Percentiles rank a stretch among this genome's conserved stretches.
Conservation (phyloP, 2,888 invertebrate species). For the Thymelicus acteon region DNA sequence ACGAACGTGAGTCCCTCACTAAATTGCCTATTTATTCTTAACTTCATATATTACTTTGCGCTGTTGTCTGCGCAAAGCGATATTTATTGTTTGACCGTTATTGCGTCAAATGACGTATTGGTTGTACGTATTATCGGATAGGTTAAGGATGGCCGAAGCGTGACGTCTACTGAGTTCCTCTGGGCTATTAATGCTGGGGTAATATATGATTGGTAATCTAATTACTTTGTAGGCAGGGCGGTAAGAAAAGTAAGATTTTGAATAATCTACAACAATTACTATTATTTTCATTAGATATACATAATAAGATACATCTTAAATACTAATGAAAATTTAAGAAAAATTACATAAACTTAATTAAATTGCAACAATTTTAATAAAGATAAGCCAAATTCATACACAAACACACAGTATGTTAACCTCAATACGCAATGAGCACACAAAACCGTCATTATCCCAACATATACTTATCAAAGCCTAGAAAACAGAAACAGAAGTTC, state of each 20-base stretch:
- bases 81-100: constrained; percentile 85
- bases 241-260: too few relatives aligned
- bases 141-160: constrained; percentile 67
- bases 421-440: neutral
- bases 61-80: constrained; percentile 84
- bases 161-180: constrained; percentile 50
- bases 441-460: neutral
- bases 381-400: too few relatives aligned
- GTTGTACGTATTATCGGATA: constrained; percentile 72
- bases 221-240: constrained; percentile 23
- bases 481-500: constrained; percentile 33
- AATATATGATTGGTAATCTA: constrained; percentile 27
- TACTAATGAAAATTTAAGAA: too few relatives aligned
- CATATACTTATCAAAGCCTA: constrained; percentile 10
- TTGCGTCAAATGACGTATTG: constrained; percentile 84
- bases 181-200: constrained; percentile 24
- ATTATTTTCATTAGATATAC: too few relatives aligned
- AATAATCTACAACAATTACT: too few relatives aligned
- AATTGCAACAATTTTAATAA: too few relatives aligned
- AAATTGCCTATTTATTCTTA: constrained; percentile 86
- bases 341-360: too few relatives aligned
- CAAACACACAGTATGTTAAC: too few relatives aligned
- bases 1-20: constrained; percentile 79
- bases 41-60: constrained; percentile 86
- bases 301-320: too few relatives aligned